Evolutionary conservation across 1,140 invertebrate species (phyloP).

Genomic region (Bombus sylvicola): DNA sequence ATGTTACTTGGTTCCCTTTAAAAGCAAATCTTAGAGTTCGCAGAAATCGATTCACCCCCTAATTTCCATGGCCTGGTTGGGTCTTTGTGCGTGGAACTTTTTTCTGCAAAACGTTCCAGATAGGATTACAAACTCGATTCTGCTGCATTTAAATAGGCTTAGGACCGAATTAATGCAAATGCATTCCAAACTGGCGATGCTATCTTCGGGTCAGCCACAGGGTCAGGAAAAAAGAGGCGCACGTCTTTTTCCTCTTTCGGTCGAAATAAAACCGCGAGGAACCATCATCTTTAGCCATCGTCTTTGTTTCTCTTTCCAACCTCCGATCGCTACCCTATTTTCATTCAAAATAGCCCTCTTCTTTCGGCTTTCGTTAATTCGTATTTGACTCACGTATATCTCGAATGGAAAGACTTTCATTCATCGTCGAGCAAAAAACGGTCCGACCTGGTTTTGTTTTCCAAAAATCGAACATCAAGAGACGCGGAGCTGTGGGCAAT

Average conservation of each 20-base stretch:
- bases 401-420: constrained; percentile 29
- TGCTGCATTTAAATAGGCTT: constrained; percentile 33
- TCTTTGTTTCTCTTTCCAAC: not conserved
- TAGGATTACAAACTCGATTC: constrained; percentile 3
- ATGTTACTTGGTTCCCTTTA: too few relatives aligned
- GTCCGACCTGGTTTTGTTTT: not conserved
- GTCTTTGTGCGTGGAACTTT: too few relatives aligned
- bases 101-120: constrained; percentile 16
- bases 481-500: too few relatives aligned
- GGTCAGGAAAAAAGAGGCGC: constrained; percentile 23
- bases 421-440: not conserved
- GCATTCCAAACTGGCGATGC: constrained; percentile 19
- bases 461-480: not conserved
- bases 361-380: not conserved
- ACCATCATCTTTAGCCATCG: not conserved
- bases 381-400: constrained; percentile 9
- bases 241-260: not conserved
- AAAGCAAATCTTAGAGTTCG: too few relatives aligned
- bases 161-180: constrained; percentile 58
- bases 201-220: constrained; percentile 13
- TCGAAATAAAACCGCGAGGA: not conserved
- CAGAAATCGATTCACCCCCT: not conserved
- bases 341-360: constrained; percentile 19
- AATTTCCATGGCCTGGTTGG: not conserved
- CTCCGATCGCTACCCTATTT: not conserved